phyloP scores from a whole-genome alignment of 2,113 vertebrate genomes.

The Atrichornis clamosus region DNA sequence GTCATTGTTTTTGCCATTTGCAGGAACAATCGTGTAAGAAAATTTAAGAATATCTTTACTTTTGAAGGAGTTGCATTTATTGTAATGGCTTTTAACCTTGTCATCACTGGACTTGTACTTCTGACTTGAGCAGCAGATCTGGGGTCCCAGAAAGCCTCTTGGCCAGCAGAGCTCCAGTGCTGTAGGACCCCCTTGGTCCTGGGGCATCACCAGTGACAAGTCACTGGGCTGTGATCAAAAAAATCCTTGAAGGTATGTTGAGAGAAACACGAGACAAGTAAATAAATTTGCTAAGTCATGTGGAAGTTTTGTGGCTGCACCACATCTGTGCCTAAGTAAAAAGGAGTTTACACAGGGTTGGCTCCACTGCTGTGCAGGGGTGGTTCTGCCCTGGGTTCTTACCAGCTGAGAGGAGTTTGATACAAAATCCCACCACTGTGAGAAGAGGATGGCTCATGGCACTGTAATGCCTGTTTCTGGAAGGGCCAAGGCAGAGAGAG shows the following conservation, averaged over 20 bases:
- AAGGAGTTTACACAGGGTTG: not conserved
- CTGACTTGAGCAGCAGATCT: not conserved
- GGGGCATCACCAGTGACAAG: not conserved
- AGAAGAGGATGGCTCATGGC: not conserved
- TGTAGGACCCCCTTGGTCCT: not conserved
- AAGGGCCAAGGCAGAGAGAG: not conserved
- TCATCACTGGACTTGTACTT: not conserved
- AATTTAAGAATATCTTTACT: not conserved
- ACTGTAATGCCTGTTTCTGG: not conserved
- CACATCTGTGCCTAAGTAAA: not conserved
- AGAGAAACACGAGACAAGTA: not conserved
- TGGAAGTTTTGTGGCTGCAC: not conserved
- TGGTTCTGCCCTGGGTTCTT: not conserved
- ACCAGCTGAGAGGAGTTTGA: not conserved
- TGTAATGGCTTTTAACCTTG: not conserved
- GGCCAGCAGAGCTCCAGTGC: not conserved
- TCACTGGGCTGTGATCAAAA: not conserved
- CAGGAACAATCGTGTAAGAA: not conserved
- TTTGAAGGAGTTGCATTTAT: not conserved
- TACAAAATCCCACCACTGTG: not conserved
- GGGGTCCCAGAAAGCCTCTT: not conserved
- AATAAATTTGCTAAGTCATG: not conserved
- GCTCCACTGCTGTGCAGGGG: not conserved
- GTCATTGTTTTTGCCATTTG: not conserved
- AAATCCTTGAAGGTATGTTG: not conserved